phyloP scores from a whole-genome alignment of 1,140 invertebrate species.

The Drosophila oshimai region DNA sequence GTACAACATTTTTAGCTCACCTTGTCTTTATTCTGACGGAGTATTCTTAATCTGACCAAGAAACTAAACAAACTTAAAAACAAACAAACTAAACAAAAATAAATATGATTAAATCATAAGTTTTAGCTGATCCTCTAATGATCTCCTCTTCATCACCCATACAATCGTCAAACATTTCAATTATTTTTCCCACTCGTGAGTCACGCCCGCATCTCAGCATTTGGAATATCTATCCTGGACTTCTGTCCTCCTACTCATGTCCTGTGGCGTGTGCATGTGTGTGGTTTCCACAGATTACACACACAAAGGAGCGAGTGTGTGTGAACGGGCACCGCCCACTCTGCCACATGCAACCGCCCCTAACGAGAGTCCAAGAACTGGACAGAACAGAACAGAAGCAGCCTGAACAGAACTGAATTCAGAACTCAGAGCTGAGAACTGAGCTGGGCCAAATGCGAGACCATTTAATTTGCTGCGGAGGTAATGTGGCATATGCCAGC shows the following conservation, averaged over 20 bases:
- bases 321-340: constrained; percentile 33
- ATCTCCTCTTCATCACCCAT: neutral
- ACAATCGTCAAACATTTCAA: neutral
- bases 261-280: constrained; percentile 19
- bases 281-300: constrained; percentile 58
- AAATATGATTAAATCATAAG: neutral
- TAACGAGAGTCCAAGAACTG: constrained; percentile 51
- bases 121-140: neutral
- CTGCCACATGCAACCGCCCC: constrained; percentile 52
- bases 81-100: neutral
- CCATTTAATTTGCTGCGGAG: constrained; percentile 78
- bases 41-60: too few relatives aligned
- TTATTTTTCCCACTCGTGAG: neutral
- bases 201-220: constrained; percentile 22
- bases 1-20: too few relatives aligned
- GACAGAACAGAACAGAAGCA: neutral
- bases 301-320: constrained; percentile 31
- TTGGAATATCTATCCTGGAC: constrained; percentile 12
- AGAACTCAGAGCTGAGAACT: too few relatives aligned
- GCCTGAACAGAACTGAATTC: neutral
- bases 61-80: neutral
- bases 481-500: constrained; percentile 71
- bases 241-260: constrained; percentile 18
- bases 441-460: constrained; percentile 56
- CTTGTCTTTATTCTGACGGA: neutral